Evolutionary conservation across 2,888 invertebrate species (phyloP).

Genomic region (Pseudococcus jackbeardsleyi): DNA sequence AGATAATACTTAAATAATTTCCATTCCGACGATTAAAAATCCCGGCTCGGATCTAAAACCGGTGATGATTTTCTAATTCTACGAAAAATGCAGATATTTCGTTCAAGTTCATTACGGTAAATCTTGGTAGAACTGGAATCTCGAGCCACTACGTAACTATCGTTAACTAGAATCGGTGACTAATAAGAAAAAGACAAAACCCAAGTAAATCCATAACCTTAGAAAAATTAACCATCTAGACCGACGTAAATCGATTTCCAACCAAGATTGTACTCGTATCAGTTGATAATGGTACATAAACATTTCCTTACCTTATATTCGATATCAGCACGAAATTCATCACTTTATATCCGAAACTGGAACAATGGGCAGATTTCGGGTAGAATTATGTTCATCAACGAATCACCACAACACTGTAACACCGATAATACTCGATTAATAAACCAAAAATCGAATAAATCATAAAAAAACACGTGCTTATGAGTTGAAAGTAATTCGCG

Average conservation of each 20-base stretch:
- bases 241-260: neutral
- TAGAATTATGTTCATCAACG: neutral
- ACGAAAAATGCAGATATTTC: neutral
- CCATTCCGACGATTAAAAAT: neutral
- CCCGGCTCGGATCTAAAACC: neutral
- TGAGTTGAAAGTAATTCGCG: neutral
- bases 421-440: neutral
- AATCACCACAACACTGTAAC: neutral
- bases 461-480: constrained; percentile 38
- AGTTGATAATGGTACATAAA: neutral
- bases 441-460: constrained; percentile 1
- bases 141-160: neutral
- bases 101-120: neutral
- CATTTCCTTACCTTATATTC: neutral
- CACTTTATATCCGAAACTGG: neutral
- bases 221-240: neutral
- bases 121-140: neutral
- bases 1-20: neutral
- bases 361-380: neutral
- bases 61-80: neutral
- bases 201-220: neutral
- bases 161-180: too few species aligned
- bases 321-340: neutral
- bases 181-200: neutral
- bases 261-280: neutral